Evolutionary conservation across 1,140 invertebrate species (phyloP).

Genomic region (honey bee (Apis mellifera)): Amel_HAv3.1 CM009940.2:7839501-7840000

Average conservation of each 20-base stretch:
- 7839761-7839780: slow-evolving; percentile 52
- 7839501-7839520: slow-evolving; percentile 58
- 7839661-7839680: neutral
- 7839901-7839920: neutral
- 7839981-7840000: slow-evolving; percentile 51
- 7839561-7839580: slow-evolving; percentile 13
- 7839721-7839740: slow-evolving; percentile 1
- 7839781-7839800: slow-evolving; percentile 49
- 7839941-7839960: neutral
- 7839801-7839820: slow-evolving; percentile 49
- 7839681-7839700: neutral
- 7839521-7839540: slow-evolving; percentile 61
- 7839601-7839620: neutral
- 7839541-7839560: neutral
- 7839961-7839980: slow-evolving; percentile 5
- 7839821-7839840: slow-evolving; percentile 57
- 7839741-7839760: slow-evolving; percentile 28
- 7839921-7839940: too few relatives aligned
- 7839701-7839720: slow-evolving; percentile 31
- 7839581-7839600: neutral
- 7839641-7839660: neutral
- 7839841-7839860: slow-evolving; percentile 43
- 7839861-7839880: slow-evolving; percentile 49
- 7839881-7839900: slow-evolving; percentile 7
- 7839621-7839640: neutral